Evolutionary conservation across 1,140 invertebrate species (phyloP).

Genomic region (Lasioglossum albipes): DNA sequence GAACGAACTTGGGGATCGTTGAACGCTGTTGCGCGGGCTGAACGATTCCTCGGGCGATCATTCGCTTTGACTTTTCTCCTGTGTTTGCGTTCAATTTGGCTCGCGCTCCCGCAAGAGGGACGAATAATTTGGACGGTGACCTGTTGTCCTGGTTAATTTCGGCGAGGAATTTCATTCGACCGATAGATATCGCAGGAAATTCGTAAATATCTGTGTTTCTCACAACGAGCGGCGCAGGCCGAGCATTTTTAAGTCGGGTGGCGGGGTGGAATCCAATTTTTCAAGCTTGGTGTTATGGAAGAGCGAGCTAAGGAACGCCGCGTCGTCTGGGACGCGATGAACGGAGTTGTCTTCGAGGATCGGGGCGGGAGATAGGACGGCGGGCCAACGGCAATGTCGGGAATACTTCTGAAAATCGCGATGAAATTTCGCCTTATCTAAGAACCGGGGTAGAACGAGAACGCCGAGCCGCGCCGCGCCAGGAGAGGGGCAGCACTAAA

Average conservation of each 20-base stretch:
- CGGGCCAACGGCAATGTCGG: not conserved
- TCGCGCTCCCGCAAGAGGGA: too few relatives aligned
- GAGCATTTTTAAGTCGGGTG: too few relatives aligned
- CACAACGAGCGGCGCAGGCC: too few relatives aligned
- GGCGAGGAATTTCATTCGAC: not conserved
- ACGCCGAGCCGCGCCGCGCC: not conserved
- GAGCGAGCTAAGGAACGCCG: not conserved
- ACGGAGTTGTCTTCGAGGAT: conserved; percentile 4
- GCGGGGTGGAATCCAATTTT: not conserved
- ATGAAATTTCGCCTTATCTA: conserved; percentile 39
- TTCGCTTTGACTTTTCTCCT: too few relatives aligned
- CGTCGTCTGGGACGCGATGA: not conserved
- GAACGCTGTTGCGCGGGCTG: not conserved
- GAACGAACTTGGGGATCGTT: not conserved
- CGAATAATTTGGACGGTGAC: too few relatives aligned
- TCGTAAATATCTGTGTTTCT: not conserved
- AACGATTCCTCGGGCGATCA: too few relatives aligned
- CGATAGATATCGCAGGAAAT: conserved; percentile 6
- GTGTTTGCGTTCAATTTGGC: too few relatives aligned
- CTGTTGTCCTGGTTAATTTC: not conserved
- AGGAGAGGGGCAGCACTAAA: not conserved
- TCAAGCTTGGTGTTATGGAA: not conserved
- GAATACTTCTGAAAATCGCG: conserved; percentile 34
- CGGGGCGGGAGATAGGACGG: not conserved
- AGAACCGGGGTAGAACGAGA: not conserved